Evolutionary conservation across 2,113 vertebrate genomes (phyloP), one percentile per base, ranked within the genome.

Genomic region (Onychorhynchus coronatus): DNA sequence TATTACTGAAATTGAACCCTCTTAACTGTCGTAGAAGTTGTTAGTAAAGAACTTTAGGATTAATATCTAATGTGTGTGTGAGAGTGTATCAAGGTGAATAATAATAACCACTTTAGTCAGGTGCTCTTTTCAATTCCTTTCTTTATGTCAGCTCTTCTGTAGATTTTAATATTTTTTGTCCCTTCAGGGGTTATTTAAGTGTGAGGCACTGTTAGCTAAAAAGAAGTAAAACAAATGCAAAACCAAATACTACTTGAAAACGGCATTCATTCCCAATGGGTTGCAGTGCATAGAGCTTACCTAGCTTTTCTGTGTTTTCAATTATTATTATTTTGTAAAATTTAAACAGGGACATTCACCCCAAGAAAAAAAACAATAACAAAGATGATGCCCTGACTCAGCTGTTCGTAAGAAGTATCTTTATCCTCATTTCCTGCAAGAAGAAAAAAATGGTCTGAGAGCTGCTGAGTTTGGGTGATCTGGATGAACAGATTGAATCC

Each of bases 171-270:
- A 83, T 72, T 84, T 86, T 91, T 91, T 88, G 86, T 74, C 61
- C 89, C 94, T 94, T 70, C 84, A 72, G 95, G 93, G 80, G 59
- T 68, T 96, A 95, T 93, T 97, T 95, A 96, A 96, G 58, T 58
- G 58, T 41, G 58, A 70, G 39, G 27, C 47, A 81, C 68, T 66
- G 63, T 91, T 93, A 79, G 86, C 71, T 91, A 65, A 87, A 83
- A 91, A 93, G 63, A 92, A 67, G 21, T 44, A 97, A 96, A 96
- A 89, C 47, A 92, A 92, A 95, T 89, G 73, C 67, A 89, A 93
- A 97, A 93, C 31, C 83, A 97, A 96, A 95, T 94, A 95, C 58
- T 77, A 83, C 85, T 97, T 97, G 89, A 96, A 92, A 93, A 91
- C 11, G 0, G 33, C 59, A 68, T 94, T 95, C 55, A 56, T 91